Evolutionary conservation across 1,140 invertebrate species (phyloP).

Genomic region (Zophobas morio): DNA sequence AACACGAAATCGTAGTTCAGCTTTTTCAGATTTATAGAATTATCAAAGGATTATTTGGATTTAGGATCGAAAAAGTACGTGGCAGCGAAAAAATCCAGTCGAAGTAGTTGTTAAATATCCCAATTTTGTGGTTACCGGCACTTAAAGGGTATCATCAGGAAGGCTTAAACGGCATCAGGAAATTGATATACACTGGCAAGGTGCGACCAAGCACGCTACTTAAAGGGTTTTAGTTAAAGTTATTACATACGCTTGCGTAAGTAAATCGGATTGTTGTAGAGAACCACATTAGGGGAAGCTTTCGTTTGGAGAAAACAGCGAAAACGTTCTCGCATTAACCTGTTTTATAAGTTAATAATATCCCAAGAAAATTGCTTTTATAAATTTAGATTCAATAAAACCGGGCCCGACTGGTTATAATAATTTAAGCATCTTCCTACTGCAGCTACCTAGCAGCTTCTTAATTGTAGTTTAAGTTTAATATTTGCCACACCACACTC

Average conservation of each 20-base stretch:
- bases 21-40: too few relatives aligned
- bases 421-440: conserved; percentile 21
- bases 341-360: conserved; percentile 33
- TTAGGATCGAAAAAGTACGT: too few relatives aligned
- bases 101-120: neutral
- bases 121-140: conserved; percentile 20
- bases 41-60: too few relatives aligned
- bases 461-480: conserved; percentile 41
- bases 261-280: conserved; percentile 35
- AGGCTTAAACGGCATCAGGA: conserved; percentile 30
- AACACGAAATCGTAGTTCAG: too few relatives aligned
- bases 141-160: conserved; percentile 24
- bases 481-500: conserved; percentile 29
- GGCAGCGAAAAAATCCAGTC: too few relatives aligned
- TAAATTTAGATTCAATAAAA: conserved; percentile 37
- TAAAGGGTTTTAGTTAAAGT: conserved; percentile 43
- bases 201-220: conserved; percentile 41
- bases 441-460: conserved; percentile 21
- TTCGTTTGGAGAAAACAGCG: conserved; percentile 14
- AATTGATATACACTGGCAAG: conserved; percentile 38
- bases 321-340: conserved; percentile 36
- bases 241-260: conserved; percentile 39
- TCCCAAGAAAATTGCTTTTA: conserved; percentile 22
- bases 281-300: conserved; percentile 29
- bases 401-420: conserved; percentile 7